These are phyloP conservation scores for Paratilapia polleni DNA, from an alignment of 2,113 vertebrate genomes.

Conservation along the genomic window DNA sequence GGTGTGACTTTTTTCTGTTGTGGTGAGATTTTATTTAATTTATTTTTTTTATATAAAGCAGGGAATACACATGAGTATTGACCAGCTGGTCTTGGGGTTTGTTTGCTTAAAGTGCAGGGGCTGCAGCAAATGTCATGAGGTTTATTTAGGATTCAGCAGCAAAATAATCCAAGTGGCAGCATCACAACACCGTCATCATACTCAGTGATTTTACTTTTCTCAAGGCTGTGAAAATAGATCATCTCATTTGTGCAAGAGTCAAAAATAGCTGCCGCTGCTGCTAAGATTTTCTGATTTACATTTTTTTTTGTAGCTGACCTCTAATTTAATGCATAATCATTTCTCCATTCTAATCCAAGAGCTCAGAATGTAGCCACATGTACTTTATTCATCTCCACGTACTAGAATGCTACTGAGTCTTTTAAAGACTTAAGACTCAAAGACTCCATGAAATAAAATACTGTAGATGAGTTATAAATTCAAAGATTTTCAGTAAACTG, in stretches of 20 bases:
- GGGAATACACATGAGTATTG: constrained; percentile 3
- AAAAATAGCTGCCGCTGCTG: constrained; percentile 30
- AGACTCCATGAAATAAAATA: background rate
- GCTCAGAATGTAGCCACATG: background rate
- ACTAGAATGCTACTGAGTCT: background rate
- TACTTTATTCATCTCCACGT: background rate
- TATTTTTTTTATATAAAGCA: background rate
- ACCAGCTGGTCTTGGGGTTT: background rate
- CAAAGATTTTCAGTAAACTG: no score
- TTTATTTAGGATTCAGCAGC: constrained; percentile 9
- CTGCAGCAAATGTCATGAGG: background rate
- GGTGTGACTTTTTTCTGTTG: background rate
- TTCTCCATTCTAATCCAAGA: background rate
- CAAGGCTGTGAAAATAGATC: background rate
- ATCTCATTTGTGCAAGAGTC: background rate
- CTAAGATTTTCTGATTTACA: constrained; percentile 26
- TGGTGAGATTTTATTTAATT: background rate
- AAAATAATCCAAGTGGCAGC: constrained; percentile 6
- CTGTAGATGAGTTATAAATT: no score
- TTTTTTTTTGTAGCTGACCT: constrained; percentile 39
- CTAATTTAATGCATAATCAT: constrained; percentile 15
- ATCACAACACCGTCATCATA: background rate
- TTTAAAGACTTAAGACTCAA: background rate
- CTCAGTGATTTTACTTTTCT: constrained; percentile 1
- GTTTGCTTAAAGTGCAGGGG: constrained; percentile 20